These are phyloP conservation scores for Oligia fasciuncula DNA, from an alignment of 2,888 invertebrate species.

Conservation along the genomic window DNA sequence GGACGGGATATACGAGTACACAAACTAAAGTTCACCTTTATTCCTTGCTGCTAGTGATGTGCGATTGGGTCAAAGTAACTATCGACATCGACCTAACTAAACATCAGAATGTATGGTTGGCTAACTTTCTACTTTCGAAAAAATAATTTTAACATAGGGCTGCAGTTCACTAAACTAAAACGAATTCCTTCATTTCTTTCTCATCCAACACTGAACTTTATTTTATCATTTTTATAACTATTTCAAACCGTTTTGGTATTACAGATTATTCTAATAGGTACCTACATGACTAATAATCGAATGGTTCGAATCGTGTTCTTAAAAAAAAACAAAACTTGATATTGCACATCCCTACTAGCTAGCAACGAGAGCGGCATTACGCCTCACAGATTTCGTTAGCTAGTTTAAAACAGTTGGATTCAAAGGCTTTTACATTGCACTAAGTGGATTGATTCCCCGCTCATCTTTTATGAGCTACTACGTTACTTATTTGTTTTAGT, in stretches of 20 bases:
- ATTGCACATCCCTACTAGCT: slow-evolving; percentile 23
- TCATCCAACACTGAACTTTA: not conserved
- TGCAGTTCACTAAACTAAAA: not conserved
- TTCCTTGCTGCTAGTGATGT: slow-evolving; percentile 40
- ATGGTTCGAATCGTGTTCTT: not conserved
- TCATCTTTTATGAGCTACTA: slow-evolving; percentile 36
- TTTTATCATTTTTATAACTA: not conserved
- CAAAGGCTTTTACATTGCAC: slow-evolving; percentile 50
- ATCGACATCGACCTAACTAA: not conserved
- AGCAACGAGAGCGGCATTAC: slow-evolving; percentile 42
- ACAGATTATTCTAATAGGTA: not conserved
- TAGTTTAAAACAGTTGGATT: slow-evolving; percentile 54
- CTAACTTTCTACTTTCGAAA: not conserved
- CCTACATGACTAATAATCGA: not conserved
- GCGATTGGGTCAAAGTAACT: not conserved
- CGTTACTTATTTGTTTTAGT: slow-evolving; percentile 31
- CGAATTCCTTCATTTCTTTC: not conserved
- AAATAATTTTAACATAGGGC: not conserved
- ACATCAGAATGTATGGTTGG: not conserved
- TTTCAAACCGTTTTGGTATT: slow-evolving; percentile 1
- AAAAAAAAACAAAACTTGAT: not conserved
- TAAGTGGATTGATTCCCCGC: slow-evolving; percentile 51
- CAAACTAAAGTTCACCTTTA: slow-evolving; percentile 55
- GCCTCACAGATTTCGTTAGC: slow-evolving; percentile 50
- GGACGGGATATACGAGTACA: slow-evolving; percentile 35